Evolutionary conservation across 2,888 invertebrate species (phyloP).

Genomic region (Caenorhabditis sinica): DNA sequence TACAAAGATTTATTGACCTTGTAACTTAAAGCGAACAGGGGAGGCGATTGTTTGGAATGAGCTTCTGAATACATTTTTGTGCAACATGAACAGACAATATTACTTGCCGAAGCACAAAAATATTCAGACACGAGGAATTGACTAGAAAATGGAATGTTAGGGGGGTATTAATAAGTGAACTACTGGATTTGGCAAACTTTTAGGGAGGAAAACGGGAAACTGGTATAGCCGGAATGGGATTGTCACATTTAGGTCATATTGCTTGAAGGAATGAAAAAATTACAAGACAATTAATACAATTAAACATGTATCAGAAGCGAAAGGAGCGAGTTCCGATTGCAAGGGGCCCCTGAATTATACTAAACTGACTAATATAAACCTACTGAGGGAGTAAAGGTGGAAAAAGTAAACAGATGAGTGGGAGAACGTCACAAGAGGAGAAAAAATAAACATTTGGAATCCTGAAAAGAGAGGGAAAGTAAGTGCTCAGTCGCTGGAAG

Average conservation of each 20-base stretch:
- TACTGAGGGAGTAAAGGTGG: background rate
- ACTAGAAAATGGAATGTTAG: constrained; percentile 60
- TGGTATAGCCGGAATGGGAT: background rate
- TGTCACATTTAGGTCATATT: background rate
- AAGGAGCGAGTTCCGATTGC: constrained; percentile 46
- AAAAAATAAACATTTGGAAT: constrained; percentile 30
- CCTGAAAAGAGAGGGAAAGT: background rate
- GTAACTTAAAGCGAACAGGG: constrained; percentile 49
- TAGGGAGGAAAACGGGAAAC: background rate
- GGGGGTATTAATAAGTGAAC: constrained; percentile 46
- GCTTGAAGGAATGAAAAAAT: background rate
- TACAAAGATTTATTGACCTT: constrained; percentile 49
- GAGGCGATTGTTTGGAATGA: constrained; percentile 40
- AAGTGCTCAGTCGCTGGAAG: constrained; percentile 44
- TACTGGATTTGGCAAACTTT: constrained; percentile 31
- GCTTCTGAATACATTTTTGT: constrained; percentile 27
- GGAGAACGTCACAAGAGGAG: constrained; percentile 9
- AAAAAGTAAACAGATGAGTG: constrained; percentile 17
- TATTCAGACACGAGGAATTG: constrained; percentile 54
- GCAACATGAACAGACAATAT: constrained; percentile 1
- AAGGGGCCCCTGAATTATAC: constrained; percentile 24
- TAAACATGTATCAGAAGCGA: constrained; percentile 3
- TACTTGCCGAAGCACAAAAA: constrained; percentile 36
- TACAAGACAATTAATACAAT: constrained; percentile 5
- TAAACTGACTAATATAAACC: constrained; percentile 20